Evolutionary conservation across 2,888 invertebrate species (phyloP).

Genomic region (Hesperia comma): DNA sequence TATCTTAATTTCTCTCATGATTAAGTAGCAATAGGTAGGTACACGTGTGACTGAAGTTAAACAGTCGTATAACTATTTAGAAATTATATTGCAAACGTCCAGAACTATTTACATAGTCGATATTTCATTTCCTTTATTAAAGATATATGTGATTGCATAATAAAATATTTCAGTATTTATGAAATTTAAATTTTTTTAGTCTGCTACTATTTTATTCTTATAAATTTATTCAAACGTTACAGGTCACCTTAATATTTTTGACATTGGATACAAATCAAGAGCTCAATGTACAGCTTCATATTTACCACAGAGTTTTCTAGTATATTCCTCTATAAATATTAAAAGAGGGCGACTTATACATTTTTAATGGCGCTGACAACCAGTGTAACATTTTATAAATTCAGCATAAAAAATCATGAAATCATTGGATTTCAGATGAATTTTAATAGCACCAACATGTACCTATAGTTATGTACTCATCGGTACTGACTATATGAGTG

Average conservation of each 20-base stretch:
- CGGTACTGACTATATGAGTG: no score
- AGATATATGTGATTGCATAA: no score
- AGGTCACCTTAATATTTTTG: slow-evolving; percentile 4
- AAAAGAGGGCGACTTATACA: slow-evolving; percentile 55
- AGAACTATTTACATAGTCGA: no score
- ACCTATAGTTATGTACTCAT: neutral
- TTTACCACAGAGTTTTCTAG: slow-evolving; percentile 36
- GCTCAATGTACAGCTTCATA: slow-evolving; percentile 14
- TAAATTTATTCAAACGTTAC: neutral
- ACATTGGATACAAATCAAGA: slow-evolving; percentile 18
- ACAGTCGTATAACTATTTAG: no score
- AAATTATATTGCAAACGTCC: no score
- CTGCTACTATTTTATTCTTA: no score
- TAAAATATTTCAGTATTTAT: no score
- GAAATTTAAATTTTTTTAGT: no score
- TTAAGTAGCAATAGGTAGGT: no score
- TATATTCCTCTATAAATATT: slow-evolving; percentile 53
- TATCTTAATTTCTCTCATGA: no score
- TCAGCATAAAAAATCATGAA: slow-evolving; percentile 47
- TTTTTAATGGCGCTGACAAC: slow-evolving; percentile 54
- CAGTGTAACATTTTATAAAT: slow-evolving; percentile 48
- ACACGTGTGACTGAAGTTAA: no score
- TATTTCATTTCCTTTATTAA: no score
- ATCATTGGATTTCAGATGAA: slow-evolving; percentile 42
- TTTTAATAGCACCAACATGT: neutral